Base-by-base conservation (phyloP, 2,888 invertebrate species). In the Volucella inanis region DNA sequence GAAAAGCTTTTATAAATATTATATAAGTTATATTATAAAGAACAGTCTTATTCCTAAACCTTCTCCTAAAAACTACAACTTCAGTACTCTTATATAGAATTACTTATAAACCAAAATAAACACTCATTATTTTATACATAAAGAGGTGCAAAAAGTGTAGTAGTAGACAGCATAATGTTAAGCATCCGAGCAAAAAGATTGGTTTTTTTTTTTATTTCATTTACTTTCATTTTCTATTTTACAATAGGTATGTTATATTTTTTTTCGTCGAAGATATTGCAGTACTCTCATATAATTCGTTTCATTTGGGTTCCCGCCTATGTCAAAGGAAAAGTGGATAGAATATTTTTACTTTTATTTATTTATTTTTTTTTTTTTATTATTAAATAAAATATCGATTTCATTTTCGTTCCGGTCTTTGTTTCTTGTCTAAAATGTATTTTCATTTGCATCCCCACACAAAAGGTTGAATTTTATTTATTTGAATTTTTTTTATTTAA, bases 111-210 rank as follows among this genome's bases (percentile, higher is more conserved):
- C 31, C 4, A 31, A 22, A 31, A 31, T 0, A 31, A 31, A 31
- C 31, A 31, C 31, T 31, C 31, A 31, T 6, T 31, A 31, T 31
- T 76, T 76, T 81, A 81, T 84, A 75, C 80, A 65, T 76, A 72
- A 79, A 76, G 67, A 75, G 62, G 80, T 80, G 80, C 84, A 85
- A 81, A 81, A 81, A 85, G 68, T 81, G 72, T 80, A 71, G 76
- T 72, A 76, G 88, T 91, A 92, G 91, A 92, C 92, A 91, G 92
- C 91, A 92, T 91, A 91, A 89, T 89, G 88, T 89, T 88, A 89
- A 89, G 89, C 89, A 89, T 89, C 89, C 89, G 90, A 89, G 89
- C 90, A 90, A 89, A 88, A 87, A 88, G 87, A 85, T 80, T 82
- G 84, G 61, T 75, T 84, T 85, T 83, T 84, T 68, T 76, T 84